Evolutionary conservation across 2,113 vertebrate species (phyloP).

Genomic region (Chaetura pelagica): DNA sequence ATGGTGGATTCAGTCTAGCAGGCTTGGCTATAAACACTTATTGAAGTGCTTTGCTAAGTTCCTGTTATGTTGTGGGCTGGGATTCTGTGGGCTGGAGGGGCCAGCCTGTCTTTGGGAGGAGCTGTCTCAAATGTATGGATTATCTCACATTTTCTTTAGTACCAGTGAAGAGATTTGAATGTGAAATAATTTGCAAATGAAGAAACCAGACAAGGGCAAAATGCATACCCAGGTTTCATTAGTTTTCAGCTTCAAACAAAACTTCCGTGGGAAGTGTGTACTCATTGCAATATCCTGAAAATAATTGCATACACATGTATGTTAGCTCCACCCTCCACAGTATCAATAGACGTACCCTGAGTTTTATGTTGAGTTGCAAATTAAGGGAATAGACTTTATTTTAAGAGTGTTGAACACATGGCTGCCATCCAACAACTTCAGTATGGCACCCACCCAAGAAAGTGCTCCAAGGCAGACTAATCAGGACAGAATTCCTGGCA

Average conservation of each 20-base stretch:
- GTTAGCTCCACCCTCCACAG: slow-evolving; percentile 17
- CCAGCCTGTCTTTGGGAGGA: neutral
- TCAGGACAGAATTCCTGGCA: slow-evolving; percentile 42
- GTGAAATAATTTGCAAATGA: slow-evolving; percentile 20
- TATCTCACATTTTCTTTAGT: slow-evolving; percentile 18
- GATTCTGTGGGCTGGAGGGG: neutral
- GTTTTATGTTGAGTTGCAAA: slow-evolving; percentile 41
- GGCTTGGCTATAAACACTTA: neutral
- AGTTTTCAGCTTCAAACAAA: neutral
- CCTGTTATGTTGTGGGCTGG: neutral
- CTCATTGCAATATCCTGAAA: slow-evolving; percentile 31
- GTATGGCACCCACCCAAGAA: slow-evolving; percentile 39
- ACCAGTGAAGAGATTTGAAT: neutral
- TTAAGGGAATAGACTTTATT: slow-evolving; percentile 54
- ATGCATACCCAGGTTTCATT: neutral
- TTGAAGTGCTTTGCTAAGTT: neutral
- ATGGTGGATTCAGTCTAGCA: neutral
- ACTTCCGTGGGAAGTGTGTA: neutral
- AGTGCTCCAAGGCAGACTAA: slow-evolving; percentile 34
- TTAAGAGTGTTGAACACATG: slow-evolving; percentile 39
- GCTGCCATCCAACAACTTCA: slow-evolving; percentile 43
- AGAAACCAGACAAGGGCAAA: slow-evolving; percentile 12
- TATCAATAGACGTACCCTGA: slow-evolving; percentile 34
- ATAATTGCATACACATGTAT: slow-evolving; percentile 52
- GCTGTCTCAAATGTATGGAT: neutral